These are phyloP conservation scores for Garrulus glandarius DNA, from an alignment of 2,797 vertebrate species.

Conservation along the genomic window DNA sequence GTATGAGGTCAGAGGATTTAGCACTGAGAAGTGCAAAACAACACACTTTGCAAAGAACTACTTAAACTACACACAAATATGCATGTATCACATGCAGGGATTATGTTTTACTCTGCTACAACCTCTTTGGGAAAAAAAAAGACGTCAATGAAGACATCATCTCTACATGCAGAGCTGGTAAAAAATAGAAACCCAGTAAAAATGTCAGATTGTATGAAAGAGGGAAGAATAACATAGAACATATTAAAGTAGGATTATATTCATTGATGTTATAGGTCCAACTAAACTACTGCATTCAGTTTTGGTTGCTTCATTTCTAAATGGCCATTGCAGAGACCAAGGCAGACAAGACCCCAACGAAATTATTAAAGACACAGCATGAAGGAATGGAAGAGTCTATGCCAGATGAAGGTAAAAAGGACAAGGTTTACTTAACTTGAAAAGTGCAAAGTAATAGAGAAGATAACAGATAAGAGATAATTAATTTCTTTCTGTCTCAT, in stretches of 20 bases:
- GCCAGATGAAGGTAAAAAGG: neutral
- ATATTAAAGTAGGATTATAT: neutral
- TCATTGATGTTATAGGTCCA: neutral
- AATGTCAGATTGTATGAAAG: neutral
- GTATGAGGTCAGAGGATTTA: neutral
- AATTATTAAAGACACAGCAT: neutral
- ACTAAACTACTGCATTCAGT: neutral
- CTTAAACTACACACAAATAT: neutral
- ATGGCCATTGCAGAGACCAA: neutral
- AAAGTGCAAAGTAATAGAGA: conserved; percentile 52
- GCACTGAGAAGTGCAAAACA: neutral
- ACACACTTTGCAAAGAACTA: neutral
- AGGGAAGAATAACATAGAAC: neutral
- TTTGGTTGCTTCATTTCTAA: neutral
- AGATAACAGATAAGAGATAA: conserved; percentile 29
- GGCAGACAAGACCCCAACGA: neutral
- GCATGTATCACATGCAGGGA: neutral
- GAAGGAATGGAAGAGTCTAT: neutral
- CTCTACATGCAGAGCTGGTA: neutral
- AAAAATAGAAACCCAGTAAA: neutral
- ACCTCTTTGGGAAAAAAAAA: neutral
- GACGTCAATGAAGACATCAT: neutral
- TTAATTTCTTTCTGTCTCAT: neutral
- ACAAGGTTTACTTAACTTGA: conserved; percentile 10
- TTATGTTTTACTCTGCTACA: neutral